Evolutionary conservation across 2,113 vertebrate species (phyloP), one percentile per base, ranked within the genome.

Genomic region (Agapornis roseicollis): DNA sequence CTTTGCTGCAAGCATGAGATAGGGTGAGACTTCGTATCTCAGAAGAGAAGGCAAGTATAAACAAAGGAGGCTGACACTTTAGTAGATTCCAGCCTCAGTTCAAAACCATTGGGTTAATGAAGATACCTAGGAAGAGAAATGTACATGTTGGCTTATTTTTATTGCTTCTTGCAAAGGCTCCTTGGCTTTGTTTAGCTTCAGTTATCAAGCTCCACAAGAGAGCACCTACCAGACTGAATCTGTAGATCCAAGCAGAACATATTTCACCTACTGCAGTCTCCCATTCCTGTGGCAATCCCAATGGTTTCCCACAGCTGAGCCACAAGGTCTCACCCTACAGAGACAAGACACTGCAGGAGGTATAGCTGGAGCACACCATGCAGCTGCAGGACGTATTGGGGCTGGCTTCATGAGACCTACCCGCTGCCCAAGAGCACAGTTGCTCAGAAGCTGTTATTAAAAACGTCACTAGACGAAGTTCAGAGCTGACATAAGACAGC

Each of bases 221-320:
- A 47, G 35, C 19, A 72, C 6, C 23, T 39, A 17, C 7, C 2
- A 60, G 56, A 52, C n/a, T 4, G 0, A 76, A 85, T 8, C 31
- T 55, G 12, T 2, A 58, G 37, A 63, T 25, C 6, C 0, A 0
- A 31, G 56, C 2, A 22, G 15, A 47, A 23, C 8, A 2, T 8
- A 8, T 27, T 66, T 88, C 68, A 46, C 17, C 35, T 29, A 52
- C 25, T 84, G 35, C 68, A 66, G 28, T n/a, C 37, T 84, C 69
- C 25, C 28, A 33, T 17, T 63, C 14, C 68, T 41, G 14, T 4
- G 2, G 7, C 0, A 0, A 31, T 7, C 46, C 23, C 1, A 1
- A 11, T 1, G 35, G 20, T 44, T 82, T 56, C 53, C 50, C 3
- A 4, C 53, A 80, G 27, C 49, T n/a, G 9, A 85, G 42, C 17